Conservation (phyloP, 2,113 vertebrate species). For the Telmatochromis brichardi region DNA sequence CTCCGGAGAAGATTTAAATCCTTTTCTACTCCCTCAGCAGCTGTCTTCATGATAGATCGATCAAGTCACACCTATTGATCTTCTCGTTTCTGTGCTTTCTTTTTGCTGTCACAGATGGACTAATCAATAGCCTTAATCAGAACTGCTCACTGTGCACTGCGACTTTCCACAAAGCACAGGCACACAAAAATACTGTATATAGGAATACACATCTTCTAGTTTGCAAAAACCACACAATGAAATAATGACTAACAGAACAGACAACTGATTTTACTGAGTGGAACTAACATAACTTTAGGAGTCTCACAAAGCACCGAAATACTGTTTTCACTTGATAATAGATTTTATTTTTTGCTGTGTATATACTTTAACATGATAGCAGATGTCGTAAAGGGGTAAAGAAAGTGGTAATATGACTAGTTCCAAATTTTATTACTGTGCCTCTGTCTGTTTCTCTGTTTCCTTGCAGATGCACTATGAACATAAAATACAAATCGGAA, state of each 20-base stretch:
- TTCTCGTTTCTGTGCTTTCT: neutral
- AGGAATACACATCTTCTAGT: neutral
- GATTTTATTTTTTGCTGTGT: neutral
- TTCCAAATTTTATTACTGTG: neutral
- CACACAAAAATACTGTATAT: neutral
- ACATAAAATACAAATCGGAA: conserved; percentile 18
- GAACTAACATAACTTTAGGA: neutral
- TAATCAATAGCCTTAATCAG: conserved; percentile 28
- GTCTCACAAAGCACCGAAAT: neutral
- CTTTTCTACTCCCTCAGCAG: neutral
- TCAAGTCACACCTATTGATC: conserved; percentile 27
- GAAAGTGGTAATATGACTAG: neutral
- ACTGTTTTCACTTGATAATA: neutral
- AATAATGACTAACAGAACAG: neutral
- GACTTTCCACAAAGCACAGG: neutral
- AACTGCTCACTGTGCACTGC: neutral
- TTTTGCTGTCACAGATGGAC: conserved; percentile 26
- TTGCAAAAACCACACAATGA: neutral
- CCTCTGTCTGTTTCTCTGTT: neutral
- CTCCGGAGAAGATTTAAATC: neutral
- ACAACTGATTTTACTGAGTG: neutral
- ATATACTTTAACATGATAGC: neutral
- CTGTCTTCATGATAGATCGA: neutral
- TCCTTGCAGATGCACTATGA: neutral
- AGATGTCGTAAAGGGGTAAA: neutral